Evolutionary conservation across 1,140 invertebrate genomes (phyloP), one percentile per base, ranked within the genome.

Genomic region (Paralvinella palmiformis): DNA sequence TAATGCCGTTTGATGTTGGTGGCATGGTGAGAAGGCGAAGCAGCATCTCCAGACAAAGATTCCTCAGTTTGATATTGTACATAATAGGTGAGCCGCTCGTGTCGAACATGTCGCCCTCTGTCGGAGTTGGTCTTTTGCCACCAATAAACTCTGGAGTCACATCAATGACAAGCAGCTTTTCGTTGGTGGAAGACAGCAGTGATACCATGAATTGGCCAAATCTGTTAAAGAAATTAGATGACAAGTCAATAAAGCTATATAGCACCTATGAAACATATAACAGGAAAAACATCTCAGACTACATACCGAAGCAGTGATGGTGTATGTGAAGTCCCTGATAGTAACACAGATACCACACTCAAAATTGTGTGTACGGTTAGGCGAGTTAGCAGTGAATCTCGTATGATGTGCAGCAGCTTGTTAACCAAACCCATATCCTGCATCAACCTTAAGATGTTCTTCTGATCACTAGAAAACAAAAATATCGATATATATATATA

Each of bases 371-470:
- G 69, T 1, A 76, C 68, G 88, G 90, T 92, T 0, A 84, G 82
- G 71, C 85, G 85, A 27, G 80, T 77, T 76, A 89, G 86, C 75
- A 86, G 86, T 1, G 89, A 86, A 67, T 90, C 86, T 27, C 87
- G 85, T 44, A 92, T 85, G 56, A 92, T 88, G 64, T 89, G 86
- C 22, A 96, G 80, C 35, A 96, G 66, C 56, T 72, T 68, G 1
- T 53, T 66, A 3, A 74, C 68, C 27, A 79, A 68, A 22, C 72
- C 73, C 29, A 76, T 71, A 65, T 74, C 72, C n/a, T 71, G 80
- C 86, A 97, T 90, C 64, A 95, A 86, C 78, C 88, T 86, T 60
- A 95, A 83, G 81, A 97, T 96, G 70, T 87, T 88, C 67, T 90
- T 87, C 76, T 91, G 89, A 72, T 96, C 93, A 75, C 89, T 83